Evolutionary conservation across 2,113 vertebrate genomes (phyloP).

Genomic region (Tautogolabrus adspersus): DNA sequence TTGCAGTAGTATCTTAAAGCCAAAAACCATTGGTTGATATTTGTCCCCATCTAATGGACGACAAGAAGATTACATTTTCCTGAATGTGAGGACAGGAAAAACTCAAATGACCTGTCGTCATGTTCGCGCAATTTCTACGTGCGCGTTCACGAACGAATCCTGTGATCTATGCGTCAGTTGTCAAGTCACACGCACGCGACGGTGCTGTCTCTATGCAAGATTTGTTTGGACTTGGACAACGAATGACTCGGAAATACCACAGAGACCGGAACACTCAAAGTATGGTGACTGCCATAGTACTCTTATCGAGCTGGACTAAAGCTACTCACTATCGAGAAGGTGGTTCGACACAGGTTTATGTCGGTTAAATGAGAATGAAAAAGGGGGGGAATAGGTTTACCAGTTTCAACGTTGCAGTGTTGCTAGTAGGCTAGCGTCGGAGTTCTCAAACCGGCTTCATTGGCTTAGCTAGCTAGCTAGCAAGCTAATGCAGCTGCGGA

Average conservation of each 20-base stretch:
- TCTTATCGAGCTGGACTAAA: not conserved
- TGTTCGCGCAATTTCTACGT: slow-evolving; percentile 52
- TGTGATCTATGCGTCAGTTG: slow-evolving; percentile 62
- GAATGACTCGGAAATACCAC: slow-evolving; percentile 33
- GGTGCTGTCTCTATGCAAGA: slow-evolving; percentile 49
- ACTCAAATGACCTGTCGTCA: not conserved
- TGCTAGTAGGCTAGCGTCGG: slow-evolving; percentile 44
- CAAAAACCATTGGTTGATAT: not conserved
- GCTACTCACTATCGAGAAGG: slow-evolving; percentile 1
- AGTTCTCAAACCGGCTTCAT: slow-evolving; percentile 56
- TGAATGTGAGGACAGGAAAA: not conserved
- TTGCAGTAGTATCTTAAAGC: too few species aligned
- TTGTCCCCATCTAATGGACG: slow-evolving; percentile 62
- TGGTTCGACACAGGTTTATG: not conserved
- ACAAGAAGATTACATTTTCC: not conserved
- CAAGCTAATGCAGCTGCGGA: slow-evolving; percentile 33
- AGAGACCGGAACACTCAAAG: slow-evolving; percentile 38
- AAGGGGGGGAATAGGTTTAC: slow-evolving; percentile 16
- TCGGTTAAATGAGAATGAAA: not conserved
- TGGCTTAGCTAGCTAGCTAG: slow-evolving; percentile 64
- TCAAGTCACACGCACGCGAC: slow-evolving; percentile 44
- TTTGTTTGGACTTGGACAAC: slow-evolving; percentile 57
- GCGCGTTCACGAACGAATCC: slow-evolving; percentile 62
- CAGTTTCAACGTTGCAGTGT: slow-evolving; percentile 30
- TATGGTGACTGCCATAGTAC: not conserved